Evolutionary conservation across 2,888 invertebrate species (phyloP), one percentile per base, ranked within the genome.

Genomic region (Meiosimyza decipiens): DNA sequence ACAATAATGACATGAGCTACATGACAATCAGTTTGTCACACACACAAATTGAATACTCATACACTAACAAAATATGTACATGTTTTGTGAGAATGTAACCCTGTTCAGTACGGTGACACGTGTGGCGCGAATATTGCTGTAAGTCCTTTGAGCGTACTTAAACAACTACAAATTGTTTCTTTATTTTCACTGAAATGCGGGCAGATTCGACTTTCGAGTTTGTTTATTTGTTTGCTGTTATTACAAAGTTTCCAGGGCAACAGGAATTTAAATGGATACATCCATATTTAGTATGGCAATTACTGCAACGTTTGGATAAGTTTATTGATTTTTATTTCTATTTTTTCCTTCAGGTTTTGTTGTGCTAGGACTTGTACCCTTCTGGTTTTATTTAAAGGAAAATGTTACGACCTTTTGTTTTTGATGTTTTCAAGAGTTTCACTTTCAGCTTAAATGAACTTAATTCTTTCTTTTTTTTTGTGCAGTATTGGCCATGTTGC

Each of bases 81-180:
- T 40, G 3, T 9, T 9, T 40, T 40, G 6, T 9, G 9, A 40
- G 9, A 40, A 1, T 40, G 40, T 40, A 9, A 40, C 40, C 40
- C 40, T 9, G 9, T 40, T 9, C 1, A 2, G 40, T 40, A 40
- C 40, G 28, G 28, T 28, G 4, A 28, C 28, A 28, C 28, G 28
- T 28, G 4, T 28, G 9, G 40, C 6, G 40, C 40, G 4, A 40
- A 40, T 40, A 40, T 2, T 40, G 4, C 1, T 4, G 40, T 40
- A 47, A 59, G 15, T 57, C 59, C 68, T 68, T 68, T 68, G 59
- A 50, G 59, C 59, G 15, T 59, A 18, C 49, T n/a, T 33, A 22
- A 22, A 18, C 28, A 68, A 50, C 50, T 50, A 57, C 57, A 68
- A 68, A 50, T 57, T 50, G 68, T 68, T 57, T 40, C 51, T 59